Evolutionary conservation across 2,888 invertebrate genomes (phyloP), one percentile per base, ranked within the genome.

Genomic region (Xanthorhoe spadicearia): DNA sequence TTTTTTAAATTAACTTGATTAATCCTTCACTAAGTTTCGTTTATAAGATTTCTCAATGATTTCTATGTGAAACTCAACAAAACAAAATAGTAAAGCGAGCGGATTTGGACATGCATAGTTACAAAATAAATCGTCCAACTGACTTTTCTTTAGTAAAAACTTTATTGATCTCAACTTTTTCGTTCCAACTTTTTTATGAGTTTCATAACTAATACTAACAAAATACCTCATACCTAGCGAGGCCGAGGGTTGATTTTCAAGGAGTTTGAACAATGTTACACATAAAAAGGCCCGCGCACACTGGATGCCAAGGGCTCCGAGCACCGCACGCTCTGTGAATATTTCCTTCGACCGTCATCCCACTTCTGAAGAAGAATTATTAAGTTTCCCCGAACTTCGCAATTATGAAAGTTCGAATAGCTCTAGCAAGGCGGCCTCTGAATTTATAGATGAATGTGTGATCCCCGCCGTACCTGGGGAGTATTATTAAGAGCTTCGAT

Each of bases 391-490:
- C 88, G 86, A 92, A 93, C 92, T 93, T 92, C 86, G 91, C 92
- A 93, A 93, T 93, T 93, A 93, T 92, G 92, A 91, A 92, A 92
- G 91, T 93, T 93, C 90, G 89, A 92, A 93, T 92, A 91, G 91
- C 92, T 92, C 91, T 89, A 83, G 82, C 84, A 90, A 90, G 92
- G 92, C 92, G 91, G 87, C 84, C 84, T 83, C 91, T 88, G 92
- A 92, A 93, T 93, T 92, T 92, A 92, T 93, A 93, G 90, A 90
- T 88, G 90, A 90, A 89, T 92, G 81, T 92, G 85, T 90, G 89
- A 84, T 86, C 83, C 80, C 83, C 80, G 48, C 69, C 61, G 69
- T 70, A 82, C 86, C 87, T 85, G 87, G 82, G 82, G 84, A 65
- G 70, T 66, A 63, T 65, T 70, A 68, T 69, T 71, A 67, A 72